Evolutionary conservation across 2,797 vertebrate species (phyloP), one percentile per base, ranked within the genome.

Genomic region (Leptatherina wallacei): DNA sequence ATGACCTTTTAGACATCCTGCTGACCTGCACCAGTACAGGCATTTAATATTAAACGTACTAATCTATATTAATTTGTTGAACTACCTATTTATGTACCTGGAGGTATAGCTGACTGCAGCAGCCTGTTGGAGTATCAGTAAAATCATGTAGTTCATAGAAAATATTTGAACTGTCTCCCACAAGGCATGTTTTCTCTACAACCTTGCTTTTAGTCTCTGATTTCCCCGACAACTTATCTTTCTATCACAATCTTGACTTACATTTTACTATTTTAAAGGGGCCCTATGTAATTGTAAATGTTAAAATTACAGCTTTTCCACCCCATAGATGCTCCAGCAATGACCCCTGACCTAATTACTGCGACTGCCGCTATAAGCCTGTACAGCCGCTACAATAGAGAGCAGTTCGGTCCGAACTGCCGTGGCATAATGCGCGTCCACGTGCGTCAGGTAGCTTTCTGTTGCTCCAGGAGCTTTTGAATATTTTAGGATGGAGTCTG

Each of bases 1-100:
- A 3, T 57, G 75, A 86, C 86, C 81, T 87, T 82, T 76, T 33
- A 47, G 38, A 56, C 44, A 77, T 78, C 58, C 61, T 14, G 36
- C 61, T 79, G 77, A 85, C 77, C 70, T 65, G 33, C 33, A 54
- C 22, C 32, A 36, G 1, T 2, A 13, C 29, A 27, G 35, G 36
- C 71, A 13, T 59, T 8, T 44, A 32, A 76, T 77, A 69, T 73
- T 11, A 66, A 68, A 35, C 35, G 40, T 63, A 33, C 12, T 18
- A 6, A 58, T 69, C 73, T 52, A 35, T 40, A 63, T 75, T 81
- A 12, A 49, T 62, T 69, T 79, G 65, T 73, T 58, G 24, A 27
- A 58, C 65, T 68, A 55, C 36, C 6, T 63, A n/a, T 61, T 33
- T 56, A 27, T 52, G 71, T 51, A 67, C 62, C 78, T 69, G 55